Evolutionary conservation across 2,113 vertebrate genomes (phyloP).

Genomic region (Columba janthina): DNA sequence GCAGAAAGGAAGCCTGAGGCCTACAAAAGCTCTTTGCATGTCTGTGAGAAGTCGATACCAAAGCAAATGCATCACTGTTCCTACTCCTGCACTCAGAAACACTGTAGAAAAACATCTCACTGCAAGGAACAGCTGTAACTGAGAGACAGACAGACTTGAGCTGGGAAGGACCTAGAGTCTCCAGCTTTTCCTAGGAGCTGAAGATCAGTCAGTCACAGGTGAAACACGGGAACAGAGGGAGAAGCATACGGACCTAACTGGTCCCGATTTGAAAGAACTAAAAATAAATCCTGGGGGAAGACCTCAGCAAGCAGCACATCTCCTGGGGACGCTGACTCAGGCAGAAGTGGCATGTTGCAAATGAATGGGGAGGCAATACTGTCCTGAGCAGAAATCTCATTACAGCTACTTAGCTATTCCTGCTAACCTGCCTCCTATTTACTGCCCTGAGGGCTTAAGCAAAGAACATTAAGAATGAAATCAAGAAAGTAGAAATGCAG

Average conservation of each 20-base stretch:
- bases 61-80: not conserved
- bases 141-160: not conserved
- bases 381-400: conserved; percentile 57
- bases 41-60: not conserved
- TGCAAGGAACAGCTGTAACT: not conserved
- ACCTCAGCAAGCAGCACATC: not conserved
- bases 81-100: not conserved
- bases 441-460: conserved; percentile 35
- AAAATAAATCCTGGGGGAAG: conserved; percentile 62
- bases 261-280: conserved; percentile 39
- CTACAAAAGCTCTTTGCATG: not conserved
- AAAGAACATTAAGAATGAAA: conserved; percentile 48
- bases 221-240: not conserved
- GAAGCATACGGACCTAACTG: not conserved
- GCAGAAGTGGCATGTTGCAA: not conserved
- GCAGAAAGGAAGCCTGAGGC: not conserved
- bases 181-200: not conserved
- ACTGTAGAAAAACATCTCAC: not conserved
- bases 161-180: not conserved
- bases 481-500: conserved; percentile 42
- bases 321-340: conserved; percentile 53
- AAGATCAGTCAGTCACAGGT: not conserved
- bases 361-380: not conserved
- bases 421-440: conserved; percentile 51
- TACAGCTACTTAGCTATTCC: conserved; percentile 45